A percentile compares a stretch with the other conserved stretches of the same genome.
These are phyloP conservation scores for Megalonaias nervosa DNA, from an alignment of 1,140 invertebrate species.

Conservation along the genomic window DNA sequence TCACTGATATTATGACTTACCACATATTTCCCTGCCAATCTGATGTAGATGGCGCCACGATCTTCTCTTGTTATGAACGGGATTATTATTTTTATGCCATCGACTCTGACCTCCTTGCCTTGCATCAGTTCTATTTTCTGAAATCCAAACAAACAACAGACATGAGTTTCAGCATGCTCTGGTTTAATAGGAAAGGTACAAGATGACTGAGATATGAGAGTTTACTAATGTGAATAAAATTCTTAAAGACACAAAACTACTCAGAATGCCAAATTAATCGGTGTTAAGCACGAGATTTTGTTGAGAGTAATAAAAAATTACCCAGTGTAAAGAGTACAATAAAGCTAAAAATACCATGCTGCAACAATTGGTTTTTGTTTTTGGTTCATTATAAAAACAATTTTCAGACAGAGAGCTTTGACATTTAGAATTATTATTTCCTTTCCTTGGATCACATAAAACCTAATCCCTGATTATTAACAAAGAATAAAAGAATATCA, in stretches of 20 bases:
- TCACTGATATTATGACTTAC: background rate
- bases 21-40: background rate
- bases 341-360: too few relatives aligned
- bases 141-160: conserved; percentile 9
- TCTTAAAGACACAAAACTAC: background rate
- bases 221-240: conserved; percentile 6
- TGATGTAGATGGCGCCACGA: background rate
- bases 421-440: too few relatives aligned
- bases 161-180: background rate
- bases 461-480: too few relatives aligned
- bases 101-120: conserved; percentile 19
- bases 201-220: background rate
- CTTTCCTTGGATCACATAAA: too few relatives aligned
- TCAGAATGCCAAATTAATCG: background rate
- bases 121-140: conserved; percentile 31
- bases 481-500: background rate
- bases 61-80: background rate
- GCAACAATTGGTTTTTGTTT: too few relatives aligned
- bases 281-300: conserved; percentile 10
- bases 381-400: too few relatives aligned
- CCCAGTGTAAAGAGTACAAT: too few relatives aligned
- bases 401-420: too few relatives aligned
- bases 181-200: background rate
- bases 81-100: conserved; percentile 1
- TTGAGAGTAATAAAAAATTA: too few relatives aligned